A percentile compares a stretch with the other conserved stretches of the same genome.
These are phyloP conservation scores for Eurosta solidaginis DNA, from an alignment of 1,140 invertebrate species.

Conservation along the genomic window DNA sequence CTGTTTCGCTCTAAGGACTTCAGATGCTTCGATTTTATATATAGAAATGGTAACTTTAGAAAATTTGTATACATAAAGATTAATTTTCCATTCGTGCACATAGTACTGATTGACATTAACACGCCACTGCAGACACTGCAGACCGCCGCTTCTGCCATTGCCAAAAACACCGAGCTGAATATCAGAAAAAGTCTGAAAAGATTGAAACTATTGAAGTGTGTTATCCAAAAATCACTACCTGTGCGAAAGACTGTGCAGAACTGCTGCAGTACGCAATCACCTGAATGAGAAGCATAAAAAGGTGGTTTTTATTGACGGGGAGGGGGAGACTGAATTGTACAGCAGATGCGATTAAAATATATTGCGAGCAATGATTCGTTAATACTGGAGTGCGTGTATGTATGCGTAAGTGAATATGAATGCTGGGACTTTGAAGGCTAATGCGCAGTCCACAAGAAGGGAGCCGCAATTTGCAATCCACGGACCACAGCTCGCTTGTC, in stretches of 20 bases:
- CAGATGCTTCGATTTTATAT: too few species aligned
- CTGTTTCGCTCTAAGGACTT: too few species aligned
- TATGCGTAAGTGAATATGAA: too few species aligned
- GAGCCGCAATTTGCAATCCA: neutral
- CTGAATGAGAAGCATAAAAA: neutral
- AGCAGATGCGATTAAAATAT: neutral
- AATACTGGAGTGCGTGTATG: neutral
- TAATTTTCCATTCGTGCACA: neutral
- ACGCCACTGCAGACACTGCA: neutral
- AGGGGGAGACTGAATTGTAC: neutral
- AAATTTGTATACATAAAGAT: neutral
- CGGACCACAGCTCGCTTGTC: neutral
- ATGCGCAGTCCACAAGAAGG: neutral
- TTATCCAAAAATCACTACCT: slow-evolving; percentile 15
- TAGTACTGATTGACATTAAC: slow-evolving; percentile 10
- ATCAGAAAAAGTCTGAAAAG: neutral
- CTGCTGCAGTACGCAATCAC: neutral
- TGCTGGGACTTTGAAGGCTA: neutral
- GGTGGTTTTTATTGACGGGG: neutral
- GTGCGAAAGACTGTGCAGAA: neutral
- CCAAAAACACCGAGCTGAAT: too few species aligned
- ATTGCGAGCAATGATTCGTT: neutral
- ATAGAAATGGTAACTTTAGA: too few species aligned
- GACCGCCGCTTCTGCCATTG: neutral
- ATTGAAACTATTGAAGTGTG: slow-evolving; percentile 16